These are phyloP conservation scores for Cosmia pyralina DNA, from an alignment of 2,888 invertebrate species.

Conservation along the genomic window DNA sequence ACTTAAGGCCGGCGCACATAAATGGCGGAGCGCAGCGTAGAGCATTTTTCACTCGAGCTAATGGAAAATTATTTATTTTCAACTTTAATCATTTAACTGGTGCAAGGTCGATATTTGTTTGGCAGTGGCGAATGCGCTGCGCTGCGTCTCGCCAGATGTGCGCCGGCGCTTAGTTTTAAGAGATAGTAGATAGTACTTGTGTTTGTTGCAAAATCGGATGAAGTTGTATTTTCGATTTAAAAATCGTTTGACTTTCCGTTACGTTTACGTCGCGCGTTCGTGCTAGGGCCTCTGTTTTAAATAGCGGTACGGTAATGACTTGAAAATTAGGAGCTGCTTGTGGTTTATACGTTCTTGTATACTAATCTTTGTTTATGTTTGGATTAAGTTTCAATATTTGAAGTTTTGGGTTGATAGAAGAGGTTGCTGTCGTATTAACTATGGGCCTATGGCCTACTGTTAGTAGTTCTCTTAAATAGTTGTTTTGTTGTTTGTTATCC, in stretches of 20 bases:
- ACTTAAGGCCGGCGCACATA: no score
- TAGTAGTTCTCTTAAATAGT: background rate
- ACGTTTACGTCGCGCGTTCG: background rate
- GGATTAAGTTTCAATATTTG: constrained; percentile 28
- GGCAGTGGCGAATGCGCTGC: no score
- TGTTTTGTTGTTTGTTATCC: background rate
- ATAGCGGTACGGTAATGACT: constrained; percentile 60
- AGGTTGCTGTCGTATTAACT: background rate
- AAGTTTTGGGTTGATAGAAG: constrained; percentile 17
- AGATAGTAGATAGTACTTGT: no score
- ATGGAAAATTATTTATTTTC: no score
- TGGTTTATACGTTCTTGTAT: constrained; percentile 36
- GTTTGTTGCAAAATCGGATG: no score
- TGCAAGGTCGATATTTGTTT: no score
- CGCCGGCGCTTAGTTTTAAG: no score
- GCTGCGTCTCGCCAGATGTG: no score
- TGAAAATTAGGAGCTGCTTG: constrained; percentile 47
- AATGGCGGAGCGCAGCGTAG: no score
- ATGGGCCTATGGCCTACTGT: background rate
- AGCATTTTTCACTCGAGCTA: no score
- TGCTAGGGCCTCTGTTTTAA: constrained; percentile 28
- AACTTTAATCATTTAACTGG: no score
- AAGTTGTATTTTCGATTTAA: background rate
- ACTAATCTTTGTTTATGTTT: constrained; percentile 42
- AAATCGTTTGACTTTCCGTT: background rate